Evolutionary conservation across 2,797 vertebrate species (phyloP).

Genomic region (Cyprinella venusta): DNA sequence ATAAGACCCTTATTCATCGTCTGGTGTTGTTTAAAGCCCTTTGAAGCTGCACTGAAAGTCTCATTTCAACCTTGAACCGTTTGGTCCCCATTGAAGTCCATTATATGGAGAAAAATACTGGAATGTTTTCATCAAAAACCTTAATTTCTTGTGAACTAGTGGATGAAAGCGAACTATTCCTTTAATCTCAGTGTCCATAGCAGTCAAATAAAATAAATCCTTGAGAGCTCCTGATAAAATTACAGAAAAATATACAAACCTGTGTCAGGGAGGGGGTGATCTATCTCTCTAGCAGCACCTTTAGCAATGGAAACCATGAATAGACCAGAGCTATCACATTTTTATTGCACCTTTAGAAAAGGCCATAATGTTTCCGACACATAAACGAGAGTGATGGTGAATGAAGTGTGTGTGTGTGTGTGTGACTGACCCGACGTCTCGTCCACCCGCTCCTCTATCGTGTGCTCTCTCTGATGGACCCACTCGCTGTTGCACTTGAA

Average conservation of each 20-base stretch:
- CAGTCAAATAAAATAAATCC: constrained; percentile 8
- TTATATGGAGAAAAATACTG: no score
- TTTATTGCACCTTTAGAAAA: constrained; percentile 25
- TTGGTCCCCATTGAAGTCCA: no score
- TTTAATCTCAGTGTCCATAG: background rate
- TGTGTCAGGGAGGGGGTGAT: background rate
- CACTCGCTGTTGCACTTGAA: constrained; percentile 48
- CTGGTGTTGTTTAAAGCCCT: no score
- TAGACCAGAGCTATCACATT: constrained; percentile 28
- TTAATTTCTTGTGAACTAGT: no score
- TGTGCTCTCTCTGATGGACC: constrained; percentile 56
- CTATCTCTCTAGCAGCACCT: constrained; percentile 21
- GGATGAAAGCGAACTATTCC: no score
- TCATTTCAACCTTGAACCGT: no score
- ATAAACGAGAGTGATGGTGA: constrained; percentile 12
- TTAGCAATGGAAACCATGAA: constrained; percentile 30
- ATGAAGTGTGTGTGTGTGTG: background rate
- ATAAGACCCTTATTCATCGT: no score
- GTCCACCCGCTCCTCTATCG: constrained; percentile 94
- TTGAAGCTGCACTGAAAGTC: no score
- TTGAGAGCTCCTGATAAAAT: constrained; percentile 12
- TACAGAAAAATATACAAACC: constrained; percentile 29
- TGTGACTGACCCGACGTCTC: constrained; percentile 91
- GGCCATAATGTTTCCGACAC: constrained; percentile 17
- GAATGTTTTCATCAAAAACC: no score